Conservation (phyloP, 2,113 vertebrate genomes). For the Cochlearius cochlearius region DNA sequence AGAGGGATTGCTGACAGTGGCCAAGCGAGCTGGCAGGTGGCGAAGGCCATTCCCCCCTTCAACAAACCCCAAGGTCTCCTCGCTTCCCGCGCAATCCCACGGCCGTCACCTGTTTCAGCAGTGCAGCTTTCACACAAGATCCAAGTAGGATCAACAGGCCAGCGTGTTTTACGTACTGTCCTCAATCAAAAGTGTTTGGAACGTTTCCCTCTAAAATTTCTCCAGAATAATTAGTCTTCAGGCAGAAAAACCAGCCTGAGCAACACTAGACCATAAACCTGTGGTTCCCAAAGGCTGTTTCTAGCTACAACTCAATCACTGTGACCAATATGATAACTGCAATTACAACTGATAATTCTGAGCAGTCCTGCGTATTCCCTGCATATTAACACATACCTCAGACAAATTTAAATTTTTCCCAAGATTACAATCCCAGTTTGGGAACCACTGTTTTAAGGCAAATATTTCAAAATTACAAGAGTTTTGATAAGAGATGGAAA, state of each 20-base stretch:
- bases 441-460: not conserved
- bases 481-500: not conserved
- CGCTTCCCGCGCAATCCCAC: not conserved
- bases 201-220: not conserved
- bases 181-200: not conserved
- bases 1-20: not conserved
- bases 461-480: not conserved
- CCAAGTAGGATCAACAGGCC: not conserved
- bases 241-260: not conserved
- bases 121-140: not conserved
- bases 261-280: not conserved
- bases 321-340: not conserved
- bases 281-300: not conserved
- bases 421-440: not conserved
- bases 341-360: not conserved
- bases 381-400: not conserved
- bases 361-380: not conserved
- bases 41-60: not conserved
- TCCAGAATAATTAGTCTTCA: not conserved
- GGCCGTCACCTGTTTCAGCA: not conserved
- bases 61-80: not conserved
- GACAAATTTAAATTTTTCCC: not conserved
- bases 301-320: not conserved
- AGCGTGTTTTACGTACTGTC: not conserved
- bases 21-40: not conserved